Percentiles rank a stretch among this genome's conserved stretches.
phyloP scores from a whole-genome alignment of 1,140 invertebrate species.

The Agrilus planipennis region DNA sequence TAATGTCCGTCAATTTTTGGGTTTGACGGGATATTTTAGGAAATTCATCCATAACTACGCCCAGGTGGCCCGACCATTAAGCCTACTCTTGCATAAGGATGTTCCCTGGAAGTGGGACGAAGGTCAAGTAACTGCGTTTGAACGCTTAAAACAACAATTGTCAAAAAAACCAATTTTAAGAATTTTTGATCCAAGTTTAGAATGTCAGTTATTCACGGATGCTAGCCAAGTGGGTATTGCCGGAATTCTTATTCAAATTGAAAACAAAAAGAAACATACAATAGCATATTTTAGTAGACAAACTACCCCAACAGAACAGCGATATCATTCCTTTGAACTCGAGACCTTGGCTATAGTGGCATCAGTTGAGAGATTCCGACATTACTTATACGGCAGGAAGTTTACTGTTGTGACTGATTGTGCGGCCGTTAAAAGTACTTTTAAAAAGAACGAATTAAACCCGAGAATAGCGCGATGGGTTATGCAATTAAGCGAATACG shows the following conservation, averaged over 20 bases:
- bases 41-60: slow-evolving; percentile 27
- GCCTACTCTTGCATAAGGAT: slow-evolving; percentile 21
- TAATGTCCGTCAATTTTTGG: slow-evolving; percentile 2
- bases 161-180: slow-evolving; percentile 20
- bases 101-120: slow-evolving; percentile 14
- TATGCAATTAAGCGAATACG: slow-evolving; percentile 23
- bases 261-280: slow-evolving; percentile 21
- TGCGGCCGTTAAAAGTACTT: slow-evolving; percentile 11
- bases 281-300: slow-evolving; percentile 33
- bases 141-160: slow-evolving; percentile 1
- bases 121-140: slow-evolving; percentile 9
- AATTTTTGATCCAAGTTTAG: slow-evolving; percentile 25
- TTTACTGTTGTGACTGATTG: slow-evolving; percentile 36
- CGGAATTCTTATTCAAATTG: slow-evolving; percentile 22
- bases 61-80: slow-evolving; percentile 19
- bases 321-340: slow-evolving; percentile 34
- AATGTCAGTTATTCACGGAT: slow-evolving; percentile 24
- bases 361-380: slow-evolving; percentile 34
- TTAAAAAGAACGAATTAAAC: slow-evolving; percentile 26
- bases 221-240: slow-evolving; percentile 21
- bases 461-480: slow-evolving; percentile 31
- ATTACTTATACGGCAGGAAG: no score
- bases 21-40: slow-evolving; percentile 19
- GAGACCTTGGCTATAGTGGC: slow-evolving; percentile 38
- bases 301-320: slow-evolving; percentile 28